phyloP scores from a whole-genome alignment of 2,888 invertebrate species.

The Macrosiphum euphorbiae region DNA sequence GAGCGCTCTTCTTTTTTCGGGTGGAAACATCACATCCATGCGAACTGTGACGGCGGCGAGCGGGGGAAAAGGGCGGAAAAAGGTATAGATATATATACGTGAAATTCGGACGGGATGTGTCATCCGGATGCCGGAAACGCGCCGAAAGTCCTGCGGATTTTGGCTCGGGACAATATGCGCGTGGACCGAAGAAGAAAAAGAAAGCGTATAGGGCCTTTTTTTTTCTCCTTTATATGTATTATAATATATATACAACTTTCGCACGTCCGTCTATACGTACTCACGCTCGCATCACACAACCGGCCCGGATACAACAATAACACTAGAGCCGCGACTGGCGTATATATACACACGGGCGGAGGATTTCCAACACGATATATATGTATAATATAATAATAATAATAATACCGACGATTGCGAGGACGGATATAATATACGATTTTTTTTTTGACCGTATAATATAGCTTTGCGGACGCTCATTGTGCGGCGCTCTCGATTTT shows the following conservation, averaged over 20 bases:
- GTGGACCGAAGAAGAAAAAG: constrained; percentile 47
- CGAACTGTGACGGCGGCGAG: not conserved
- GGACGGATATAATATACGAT: constrained; percentile 4
- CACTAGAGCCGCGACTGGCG: not conserved
- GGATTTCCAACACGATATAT: constrained; percentile 34
- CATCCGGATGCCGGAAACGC: constrained; percentile 59
- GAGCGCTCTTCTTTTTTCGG: constrained; percentile 13
- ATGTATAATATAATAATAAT: constrained; percentile 42
- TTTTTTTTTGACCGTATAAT: constrained; percentile 6
- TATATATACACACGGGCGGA: not conserved
- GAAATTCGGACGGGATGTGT: constrained; percentile 53
- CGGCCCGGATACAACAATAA: constrained; percentile 30
- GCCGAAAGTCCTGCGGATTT: constrained; percentile 59
- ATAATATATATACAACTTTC: not conserved
- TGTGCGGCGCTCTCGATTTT: constrained; percentile 25
- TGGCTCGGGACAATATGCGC: constrained; percentile 56
- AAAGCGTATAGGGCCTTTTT: constrained; percentile 7
- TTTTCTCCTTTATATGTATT: constrained; percentile 17
- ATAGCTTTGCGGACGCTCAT: constrained; percentile 9
- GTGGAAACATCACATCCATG: constrained; percentile 18
- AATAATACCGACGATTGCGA: constrained; percentile 40
- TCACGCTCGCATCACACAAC: not conserved
- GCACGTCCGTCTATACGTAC: not conserved
- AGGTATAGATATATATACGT: constrained; percentile 18
- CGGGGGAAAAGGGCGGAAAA: constrained; percentile 39